Percentiles rank a stretch among this genome's conserved stretches.
phyloP scores from a whole-genome alignment of 2,888 invertebrate genomes.

The Auanema freiburgensis region DNA sequence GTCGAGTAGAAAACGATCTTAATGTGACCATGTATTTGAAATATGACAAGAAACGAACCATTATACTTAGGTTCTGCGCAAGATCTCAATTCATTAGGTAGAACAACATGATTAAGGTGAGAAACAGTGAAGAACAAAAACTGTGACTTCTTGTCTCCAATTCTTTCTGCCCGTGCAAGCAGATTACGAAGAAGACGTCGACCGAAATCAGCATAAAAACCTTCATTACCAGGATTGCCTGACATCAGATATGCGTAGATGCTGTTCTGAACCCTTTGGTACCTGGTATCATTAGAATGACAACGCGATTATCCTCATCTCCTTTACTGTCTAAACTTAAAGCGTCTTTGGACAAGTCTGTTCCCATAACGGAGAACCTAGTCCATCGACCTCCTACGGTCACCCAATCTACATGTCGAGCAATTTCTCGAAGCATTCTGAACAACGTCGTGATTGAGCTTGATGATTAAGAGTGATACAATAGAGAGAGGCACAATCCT shows the following conservation, averaged over 20 bases:
- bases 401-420: constrained; percentile 44
- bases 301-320: constrained; percentile 36
- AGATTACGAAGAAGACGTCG: constrained; percentile 37
- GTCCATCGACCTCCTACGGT: constrained; percentile 52
- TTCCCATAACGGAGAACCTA: constrained; percentile 50
- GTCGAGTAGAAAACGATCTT: constrained; percentile 50
- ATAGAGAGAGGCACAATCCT: too few relatives aligned
- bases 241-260: constrained; percentile 3
- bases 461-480: too few relatives aligned
- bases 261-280: neutral
- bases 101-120: constrained; percentile 55
- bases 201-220: constrained; percentile 56
- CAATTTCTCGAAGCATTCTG: constrained; percentile 32
- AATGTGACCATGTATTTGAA: constrained; percentile 12
- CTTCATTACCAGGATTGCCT: constrained; percentile 59
- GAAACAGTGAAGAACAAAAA: constrained; percentile 50
- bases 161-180: constrained; percentile 37
- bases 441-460: too few relatives aligned
- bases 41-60: constrained; percentile 18
- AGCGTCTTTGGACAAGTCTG: constrained; percentile 37
- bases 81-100: constrained; percentile 43
- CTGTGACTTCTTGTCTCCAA: constrained; percentile 30
- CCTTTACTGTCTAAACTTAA: constrained; percentile 23
- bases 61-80: constrained; percentile 34
- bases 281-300: constrained; percentile 53